phyloP scores from a whole-genome alignment of 64 coral and sea anemone species.

The Exaiptasia diaphana region DNA sequence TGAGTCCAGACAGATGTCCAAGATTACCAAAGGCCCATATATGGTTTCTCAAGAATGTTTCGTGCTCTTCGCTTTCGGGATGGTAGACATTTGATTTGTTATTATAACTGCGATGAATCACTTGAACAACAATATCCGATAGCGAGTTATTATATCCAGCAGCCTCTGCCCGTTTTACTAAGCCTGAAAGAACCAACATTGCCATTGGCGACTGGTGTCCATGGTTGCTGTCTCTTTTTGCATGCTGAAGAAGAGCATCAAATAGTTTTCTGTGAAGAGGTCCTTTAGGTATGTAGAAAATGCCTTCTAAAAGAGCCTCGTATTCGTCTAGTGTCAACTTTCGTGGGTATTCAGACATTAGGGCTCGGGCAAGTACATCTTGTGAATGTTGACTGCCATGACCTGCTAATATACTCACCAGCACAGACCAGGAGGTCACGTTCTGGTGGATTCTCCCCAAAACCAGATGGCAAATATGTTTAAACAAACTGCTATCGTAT shows the following conservation, averaged over 20 bases:
- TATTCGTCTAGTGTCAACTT: conserved; percentile 63
- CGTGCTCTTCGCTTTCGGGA: conserved; percentile 68
- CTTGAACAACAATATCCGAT: conserved; percentile 52
- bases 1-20: conserved; percentile 75
- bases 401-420: conserved; percentile 55
- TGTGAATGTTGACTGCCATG: conserved; percentile 62
- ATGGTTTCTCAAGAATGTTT: conserved; percentile 72
- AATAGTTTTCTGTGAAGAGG: conserved; percentile 65
- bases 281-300: conserved; percentile 76
- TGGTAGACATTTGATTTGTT: conserved; percentile 73
- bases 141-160: conserved; percentile 84
- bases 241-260: conserved; percentile 51
- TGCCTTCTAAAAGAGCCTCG: conserved; percentile 63
- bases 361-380: conserved; percentile 43
- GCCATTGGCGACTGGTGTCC: conserved; percentile 33
- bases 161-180: conserved; percentile 29
- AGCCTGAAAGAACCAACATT: neutral
- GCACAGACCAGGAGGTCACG: conserved; percentile 67
- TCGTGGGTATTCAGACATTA: conserved; percentile 45
- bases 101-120: conserved; percentile 71
- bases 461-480: conserved; percentile 37
- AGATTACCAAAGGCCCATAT: conserved; percentile 97
- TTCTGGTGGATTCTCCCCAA: conserved; percentile 75
- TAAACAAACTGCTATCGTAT: conserved; percentile 19
- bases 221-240: conserved; percentile 31